Conservation (phyloP, 1,140 invertebrate species). For the Pachyrhynchus sulphureomaculatus region DNA sequence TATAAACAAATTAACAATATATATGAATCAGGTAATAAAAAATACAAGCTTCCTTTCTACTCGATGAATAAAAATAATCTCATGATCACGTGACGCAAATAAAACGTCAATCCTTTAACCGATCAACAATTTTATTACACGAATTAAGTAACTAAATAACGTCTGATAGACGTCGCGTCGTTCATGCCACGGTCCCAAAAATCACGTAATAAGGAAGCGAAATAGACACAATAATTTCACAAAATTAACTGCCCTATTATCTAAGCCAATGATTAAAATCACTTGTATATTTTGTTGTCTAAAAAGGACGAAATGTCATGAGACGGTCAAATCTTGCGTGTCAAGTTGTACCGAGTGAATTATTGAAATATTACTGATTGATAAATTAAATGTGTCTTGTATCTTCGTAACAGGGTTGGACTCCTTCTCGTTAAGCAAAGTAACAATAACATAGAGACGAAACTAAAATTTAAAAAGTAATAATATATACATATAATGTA, state of each 20-base stretch:
- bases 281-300: conserved; percentile 20
- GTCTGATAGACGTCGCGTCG: conserved; percentile 1
- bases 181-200: conserved; percentile 8
- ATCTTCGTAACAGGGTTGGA: background rate
- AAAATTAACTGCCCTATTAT: conserved; percentile 17
- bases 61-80: background rate
- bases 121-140: conserved; percentile 15
- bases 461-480: too few species aligned
- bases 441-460: too few species aligned
- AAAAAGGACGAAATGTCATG: conserved; percentile 10
- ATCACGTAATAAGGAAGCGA: conserved; percentile 11
- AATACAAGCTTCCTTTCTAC: too few species aligned
- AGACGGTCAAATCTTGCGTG: conserved; percentile 30
- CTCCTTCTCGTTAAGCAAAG: too few species aligned
- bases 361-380: conserved; percentile 34
- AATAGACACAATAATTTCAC: conserved; percentile 19
- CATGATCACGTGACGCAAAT: background rate
- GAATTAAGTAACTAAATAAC: background rate
- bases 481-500: too few species aligned
- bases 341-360: conserved; percentile 36
- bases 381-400: conserved; percentile 28
- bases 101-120: background rate
- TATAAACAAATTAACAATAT: too few species aligned
- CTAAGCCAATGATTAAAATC: conserved; percentile 20
- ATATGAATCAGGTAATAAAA: too few species aligned